Evolutionary conservation across 2,797 vertebrate genomes (phyloP), one percentile per base, ranked within the genome.

Genomic region (Anabas testudineus): DNA sequence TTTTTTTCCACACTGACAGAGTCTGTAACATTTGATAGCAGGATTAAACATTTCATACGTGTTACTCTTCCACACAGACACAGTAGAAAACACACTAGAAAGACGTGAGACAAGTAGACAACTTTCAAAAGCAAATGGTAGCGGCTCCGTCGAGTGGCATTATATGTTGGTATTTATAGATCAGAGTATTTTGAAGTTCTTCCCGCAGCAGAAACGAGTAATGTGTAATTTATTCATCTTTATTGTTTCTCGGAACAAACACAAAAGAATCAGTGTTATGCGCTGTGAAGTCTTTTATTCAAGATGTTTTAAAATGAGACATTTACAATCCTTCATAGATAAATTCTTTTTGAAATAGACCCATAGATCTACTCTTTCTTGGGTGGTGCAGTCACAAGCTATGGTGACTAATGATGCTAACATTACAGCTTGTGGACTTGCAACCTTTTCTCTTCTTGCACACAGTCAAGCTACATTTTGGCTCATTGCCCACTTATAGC

Each of bases 81-180:
- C n/a, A n/a, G n/a, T 15, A 60, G n/a, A 39, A 58, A 56, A 58
- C 21, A 61, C 16, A 64, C 34, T 2, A 21, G 16, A 30, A 60
- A 67, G 47, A 41, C 15, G 47, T 51, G 65, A 69, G 39, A 54
- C 19, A 30, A 69, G 12, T 47, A 30, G 19, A 71, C 49, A 67
- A 59, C 30, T 61, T 62, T 24, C 19, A 58, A 59, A 72, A 42
- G 60, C 52, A 43, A 28, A 51, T 56, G 36, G 19, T 12, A 34
- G 56, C 51, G 69, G 57, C 57, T 65, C 42, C 70, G 57, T 0
- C 69, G 65, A 71, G 53, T 14, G 69, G 13, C 18, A 32, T 43
- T 71, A 67, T 30, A 28, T 66, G 36, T 42, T 13, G 60, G 15
- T 88, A 86, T 88, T 84, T 84, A 74, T 76, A 78, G 78, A 80